A percentile compares a stretch with the other conserved stretches of the same genome.
Conservation (phyloP, 35 echinoderm and acorn worm genomes). For the Apostichopus japonicus region DNA sequence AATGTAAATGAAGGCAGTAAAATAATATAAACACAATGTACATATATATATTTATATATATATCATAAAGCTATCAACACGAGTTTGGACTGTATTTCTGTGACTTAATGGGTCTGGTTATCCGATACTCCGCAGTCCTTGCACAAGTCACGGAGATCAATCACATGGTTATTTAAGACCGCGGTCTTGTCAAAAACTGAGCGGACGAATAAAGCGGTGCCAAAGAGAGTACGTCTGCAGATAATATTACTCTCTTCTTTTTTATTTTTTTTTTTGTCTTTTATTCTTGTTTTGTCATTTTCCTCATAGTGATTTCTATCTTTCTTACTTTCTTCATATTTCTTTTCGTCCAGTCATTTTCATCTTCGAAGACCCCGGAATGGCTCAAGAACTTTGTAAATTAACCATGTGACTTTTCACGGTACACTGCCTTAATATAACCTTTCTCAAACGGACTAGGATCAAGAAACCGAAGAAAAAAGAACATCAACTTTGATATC, state of each 20-base stretch:
- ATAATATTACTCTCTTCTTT: background rate
- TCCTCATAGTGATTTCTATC: background rate
- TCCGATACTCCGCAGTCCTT: conserved; percentile 38
- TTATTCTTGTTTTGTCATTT: background rate
- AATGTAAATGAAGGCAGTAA: background rate
- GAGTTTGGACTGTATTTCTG: conserved; percentile 10
- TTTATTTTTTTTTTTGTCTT: too few species aligned
- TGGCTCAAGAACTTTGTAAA: background rate
- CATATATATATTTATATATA: background rate
- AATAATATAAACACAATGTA: background rate
- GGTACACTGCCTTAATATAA: background rate
- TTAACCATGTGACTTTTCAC: background rate
- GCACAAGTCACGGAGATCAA: conserved; percentile 33
- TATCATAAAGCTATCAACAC: background rate
- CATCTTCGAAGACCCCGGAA: background rate
- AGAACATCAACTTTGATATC: background rate
- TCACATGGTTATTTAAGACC: conserved; percentile 44
- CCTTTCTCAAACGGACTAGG: background rate
- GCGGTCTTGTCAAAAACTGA: background rate
- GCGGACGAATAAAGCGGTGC: background rate
- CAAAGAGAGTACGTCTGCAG: background rate
- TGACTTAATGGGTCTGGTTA: conserved; percentile 7
- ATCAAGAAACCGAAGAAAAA: background rate
- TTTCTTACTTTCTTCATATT: background rate
- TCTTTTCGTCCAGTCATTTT: background rate